A percentile compares a stretch with the other conserved stretches of the same genome.
phyloP scores from a whole-genome alignment of 2,888 invertebrate genomes.

The Lamellibrachia satsuma region DNA sequence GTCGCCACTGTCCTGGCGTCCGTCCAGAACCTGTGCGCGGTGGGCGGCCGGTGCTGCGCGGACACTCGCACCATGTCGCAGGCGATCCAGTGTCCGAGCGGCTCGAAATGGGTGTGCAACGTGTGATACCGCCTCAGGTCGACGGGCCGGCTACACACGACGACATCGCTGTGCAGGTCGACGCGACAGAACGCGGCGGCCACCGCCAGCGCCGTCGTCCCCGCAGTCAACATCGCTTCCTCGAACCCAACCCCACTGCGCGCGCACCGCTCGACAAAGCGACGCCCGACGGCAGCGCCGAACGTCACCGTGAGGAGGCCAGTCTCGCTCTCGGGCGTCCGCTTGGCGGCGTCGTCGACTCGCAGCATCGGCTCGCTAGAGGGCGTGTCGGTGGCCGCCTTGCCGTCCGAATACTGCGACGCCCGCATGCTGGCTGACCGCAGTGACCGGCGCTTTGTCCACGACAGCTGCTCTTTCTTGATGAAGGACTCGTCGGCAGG shows the following conservation, averaged over 20 bases:
- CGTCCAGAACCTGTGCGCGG: not conserved
- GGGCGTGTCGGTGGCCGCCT: not conserved
- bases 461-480: not conserved
- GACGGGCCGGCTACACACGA: not conserved
- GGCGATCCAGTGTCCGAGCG: conserved; percentile 11
- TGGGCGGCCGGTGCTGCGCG: not conserved
- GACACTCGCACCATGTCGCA: not conserved
- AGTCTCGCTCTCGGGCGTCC: not conserved
- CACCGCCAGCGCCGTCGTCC: not conserved
- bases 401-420: not conserved
- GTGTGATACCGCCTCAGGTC: not conserved
- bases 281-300: not conserved
- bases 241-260: not conserved
- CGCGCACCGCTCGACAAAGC: not conserved
- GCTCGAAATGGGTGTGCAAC: not conserved
- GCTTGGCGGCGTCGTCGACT: not conserved
- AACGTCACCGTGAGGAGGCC: not conserved
- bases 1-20: not conserved
- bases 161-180: not conserved
- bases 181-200: not conserved
- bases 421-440: not conserved
- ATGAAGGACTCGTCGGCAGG: not conserved
- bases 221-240: not conserved
- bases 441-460: not conserved
- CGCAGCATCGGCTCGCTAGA: not conserved